Evolutionary conservation across 1,140 invertebrate genomes (phyloP), one percentile per base, ranked within the genome.

Genomic region (Ostrea denselamellosa): DNA sequence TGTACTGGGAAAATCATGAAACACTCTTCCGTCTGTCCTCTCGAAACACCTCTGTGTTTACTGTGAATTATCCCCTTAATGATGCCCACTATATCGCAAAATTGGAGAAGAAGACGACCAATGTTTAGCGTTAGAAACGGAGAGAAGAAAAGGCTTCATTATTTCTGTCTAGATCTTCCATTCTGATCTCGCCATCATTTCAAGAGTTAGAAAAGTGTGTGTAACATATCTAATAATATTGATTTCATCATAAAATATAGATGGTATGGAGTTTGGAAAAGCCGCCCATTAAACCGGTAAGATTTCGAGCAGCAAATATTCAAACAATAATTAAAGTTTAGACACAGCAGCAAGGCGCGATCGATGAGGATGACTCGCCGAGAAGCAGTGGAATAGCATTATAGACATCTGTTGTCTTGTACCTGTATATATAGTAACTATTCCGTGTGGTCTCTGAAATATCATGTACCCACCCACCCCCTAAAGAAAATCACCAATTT

Each of bases 291-390:
- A 25, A 25, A 25, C 22, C 28, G 68, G 68, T 77, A 77, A 77
- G 68, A 77, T 14, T 77, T 77, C 28, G 28, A 77, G 68, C 68
- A 77, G 68, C 68, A 77, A 77, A 77, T 77, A 77, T 77, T 77
- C 68, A 77, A 77, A 77, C 22, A 77, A 77, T 77, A 77, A 77
- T 77, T 77, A 77, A 77, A 77, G 68, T 77, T 77, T 77, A 77
- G 68, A 77, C 68, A 77, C 68, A 7, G 68, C 25, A 25, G 12
- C 68, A 17, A 62, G 56, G n/a, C 14, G 25, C 9, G 68, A 77
- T 77, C 68, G 68, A 77, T 77, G 25, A 25, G 14, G 28, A 77
- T 25, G 25, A 77, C 28, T 25, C 25, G 68, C 25, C 25, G 12
- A 34, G 28, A 34, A 28, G 25, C 9, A 14, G 25, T 28, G 9